Evolutionary conservation across 2,888 invertebrate genomes (phyloP).

Genomic region (Lasioglossum vierecki): DNA sequence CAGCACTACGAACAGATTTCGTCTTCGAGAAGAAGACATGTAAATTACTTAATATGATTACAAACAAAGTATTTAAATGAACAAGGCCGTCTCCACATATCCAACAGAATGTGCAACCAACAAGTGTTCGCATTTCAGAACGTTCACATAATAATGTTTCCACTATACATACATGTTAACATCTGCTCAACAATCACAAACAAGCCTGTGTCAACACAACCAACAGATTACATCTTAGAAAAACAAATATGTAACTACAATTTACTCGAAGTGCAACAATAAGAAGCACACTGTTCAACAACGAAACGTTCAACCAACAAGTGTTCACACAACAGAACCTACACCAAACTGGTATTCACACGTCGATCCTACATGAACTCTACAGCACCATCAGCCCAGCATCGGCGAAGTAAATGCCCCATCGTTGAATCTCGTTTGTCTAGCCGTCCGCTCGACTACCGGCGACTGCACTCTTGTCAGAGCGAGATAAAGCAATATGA

Average conservation of each 20-base stretch:
- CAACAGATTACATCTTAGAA: neutral
- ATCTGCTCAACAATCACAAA: neutral
- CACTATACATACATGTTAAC: neutral
- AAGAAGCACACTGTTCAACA: neutral
- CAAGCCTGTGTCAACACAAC: neutral
- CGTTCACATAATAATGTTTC: neutral
- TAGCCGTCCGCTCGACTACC: conserved; percentile 1
- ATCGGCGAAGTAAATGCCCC: conserved; percentile 3
- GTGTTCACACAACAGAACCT: neutral
- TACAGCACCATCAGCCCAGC: neutral
- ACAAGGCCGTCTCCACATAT: neutral
- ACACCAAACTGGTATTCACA: neutral
- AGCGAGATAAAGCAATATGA: conserved; percentile 6
- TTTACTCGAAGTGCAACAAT: neutral
- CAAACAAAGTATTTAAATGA: no score
- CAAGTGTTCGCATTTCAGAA: neutral
- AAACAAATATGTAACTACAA: neutral
- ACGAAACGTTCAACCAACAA: neutral
- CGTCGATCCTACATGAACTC: neutral
- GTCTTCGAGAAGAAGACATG: neutral
- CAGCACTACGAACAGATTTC: neutral
- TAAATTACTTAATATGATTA: neutral
- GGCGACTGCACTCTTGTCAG: conserved; percentile 24
- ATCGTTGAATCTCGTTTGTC: conserved; percentile 1
- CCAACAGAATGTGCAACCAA: neutral